These are phyloP conservation scores for Aplochiton taeniatus DNA, from an alignment of 2,797 vertebrate genomes.

Conservation along the genomic window DNA sequence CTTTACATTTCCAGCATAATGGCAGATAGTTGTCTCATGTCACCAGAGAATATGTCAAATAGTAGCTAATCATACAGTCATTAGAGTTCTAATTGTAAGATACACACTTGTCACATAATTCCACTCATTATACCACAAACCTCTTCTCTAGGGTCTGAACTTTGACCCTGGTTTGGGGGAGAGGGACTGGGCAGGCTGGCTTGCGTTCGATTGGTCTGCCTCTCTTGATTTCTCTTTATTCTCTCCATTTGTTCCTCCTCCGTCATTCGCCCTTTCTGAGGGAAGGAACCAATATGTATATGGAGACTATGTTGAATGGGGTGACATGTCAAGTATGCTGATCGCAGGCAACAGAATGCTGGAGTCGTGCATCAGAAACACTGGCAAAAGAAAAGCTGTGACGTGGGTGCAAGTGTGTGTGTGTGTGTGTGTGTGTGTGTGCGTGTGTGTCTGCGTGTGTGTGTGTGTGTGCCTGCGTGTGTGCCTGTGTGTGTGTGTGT, in stretches of 20 bases:
- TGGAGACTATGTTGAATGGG: constrained; percentile 13
- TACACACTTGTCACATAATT: too few relatives aligned
- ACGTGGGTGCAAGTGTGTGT: not conserved
- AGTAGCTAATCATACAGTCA: too few relatives aligned
- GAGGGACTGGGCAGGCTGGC: constrained; percentile 27
- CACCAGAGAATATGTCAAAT: too few relatives aligned
- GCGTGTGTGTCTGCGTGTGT: not conserved
- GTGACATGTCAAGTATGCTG: not conserved
- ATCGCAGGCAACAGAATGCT: constrained; percentile 1
- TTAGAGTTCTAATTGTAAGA: too few relatives aligned
- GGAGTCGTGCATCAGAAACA: constrained; percentile 1
- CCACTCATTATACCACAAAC: constrained; percentile 19
- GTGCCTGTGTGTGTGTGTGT: not conserved
- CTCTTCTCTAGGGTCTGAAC: constrained; percentile 58
- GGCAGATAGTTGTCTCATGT: too few relatives aligned
- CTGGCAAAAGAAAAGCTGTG: constrained; percentile 1
- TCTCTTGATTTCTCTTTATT: constrained; percentile 67
- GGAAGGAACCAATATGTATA: constrained; percentile 29
- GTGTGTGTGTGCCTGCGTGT: not conserved
- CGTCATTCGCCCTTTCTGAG: constrained; percentile 65
- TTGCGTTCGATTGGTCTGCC: constrained; percentile 59
- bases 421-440: not conserved
- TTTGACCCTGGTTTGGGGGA: constrained; percentile 44
- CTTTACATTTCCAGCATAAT: too few relatives aligned
- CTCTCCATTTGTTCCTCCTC: constrained; percentile 70